A percentile compares a stretch with the other conserved stretches of the same genome.
These are phyloP conservation scores for Brachyalestes nurse DNA, from an alignment of 2,797 vertebrate genomes.

Conservation along the genomic window DNA sequence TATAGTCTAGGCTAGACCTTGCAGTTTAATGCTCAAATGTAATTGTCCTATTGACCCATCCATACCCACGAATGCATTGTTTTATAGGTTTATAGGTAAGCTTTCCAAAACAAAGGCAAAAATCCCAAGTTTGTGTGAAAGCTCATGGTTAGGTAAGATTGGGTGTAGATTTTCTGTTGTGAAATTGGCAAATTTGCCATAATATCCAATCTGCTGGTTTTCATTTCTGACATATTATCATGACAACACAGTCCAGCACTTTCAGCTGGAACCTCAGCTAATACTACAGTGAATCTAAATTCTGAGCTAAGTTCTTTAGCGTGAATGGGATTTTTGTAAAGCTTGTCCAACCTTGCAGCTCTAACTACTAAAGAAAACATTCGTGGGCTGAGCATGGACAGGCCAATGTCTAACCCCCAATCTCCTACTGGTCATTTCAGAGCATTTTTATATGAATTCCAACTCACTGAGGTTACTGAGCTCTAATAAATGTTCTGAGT, in stretches of 20 bases:
- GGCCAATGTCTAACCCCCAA: background rate
- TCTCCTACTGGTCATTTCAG: background rate
- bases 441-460: background rate
- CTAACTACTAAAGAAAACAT: background rate
- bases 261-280: background rate
- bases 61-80: background rate
- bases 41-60: background rate
- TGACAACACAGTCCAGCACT: background rate
- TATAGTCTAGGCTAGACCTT: constrained; percentile 11
- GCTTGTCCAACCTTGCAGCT: background rate
- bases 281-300: background rate
- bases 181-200: no score
- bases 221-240: background rate
- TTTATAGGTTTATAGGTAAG: background rate
- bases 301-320: background rate
- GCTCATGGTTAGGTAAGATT: no score
- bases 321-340: background rate
- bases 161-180: no score
- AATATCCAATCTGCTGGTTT: no score
- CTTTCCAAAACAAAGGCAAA: background rate
- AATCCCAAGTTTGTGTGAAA: background rate
- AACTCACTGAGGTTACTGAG: constrained; percentile 7
- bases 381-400: background rate
- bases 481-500: constrained; percentile 38
- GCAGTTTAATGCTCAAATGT: background rate